Base-by-base conservation (phyloP, 2,888 invertebrate species). In the Diaphora mendica region DNA sequence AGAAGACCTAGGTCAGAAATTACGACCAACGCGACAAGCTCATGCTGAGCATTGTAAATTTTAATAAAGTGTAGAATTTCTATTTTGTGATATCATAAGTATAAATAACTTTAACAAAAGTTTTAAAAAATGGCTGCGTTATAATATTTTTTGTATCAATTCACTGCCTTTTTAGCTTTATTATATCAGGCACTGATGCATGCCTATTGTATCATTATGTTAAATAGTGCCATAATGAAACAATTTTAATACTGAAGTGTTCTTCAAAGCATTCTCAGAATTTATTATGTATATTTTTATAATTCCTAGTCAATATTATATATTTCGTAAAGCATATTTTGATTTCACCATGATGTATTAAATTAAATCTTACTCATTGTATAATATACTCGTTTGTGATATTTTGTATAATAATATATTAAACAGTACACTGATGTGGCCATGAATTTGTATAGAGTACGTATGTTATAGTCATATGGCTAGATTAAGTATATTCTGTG, bases 141-240 rank as follows among this genome's bases (percentile, higher is more conserved):
- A 70, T 77, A 84, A 64, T 86, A 75, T 75, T 78, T 62, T 76
- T 82, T 77, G 68, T 48, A 71, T 73, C 66, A 85, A 81, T 82
- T 81, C 92, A 93, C 93, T 93, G 93, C 92, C 92, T 89, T 88
- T 68, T 82, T 88, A 92, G 91, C 91, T 93, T 92, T 91, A 91
- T 80, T 81, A 78, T 81, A 84, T 86, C 83, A 85, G 87, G 89
- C 89, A 87, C 88, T 87, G 86, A 84, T 80, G 86, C 86, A 90
- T 91, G 90, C 89, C 91, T 93, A 92, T 91, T 93, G 93, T 92
- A 92, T 92, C 89, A 79, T 68, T 87, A 82, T 83, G 89, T 94
- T 92, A 93, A 92, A 93, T 93, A 94, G 94, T 95, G 95, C 95
- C 95, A 95, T 95, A 94, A 84, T 75, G 77, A 75, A 66, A 76